Base-by-base conservation (phyloP, 2,797 vertebrate genomes). In the Craterocephalus amniculus region DNA sequence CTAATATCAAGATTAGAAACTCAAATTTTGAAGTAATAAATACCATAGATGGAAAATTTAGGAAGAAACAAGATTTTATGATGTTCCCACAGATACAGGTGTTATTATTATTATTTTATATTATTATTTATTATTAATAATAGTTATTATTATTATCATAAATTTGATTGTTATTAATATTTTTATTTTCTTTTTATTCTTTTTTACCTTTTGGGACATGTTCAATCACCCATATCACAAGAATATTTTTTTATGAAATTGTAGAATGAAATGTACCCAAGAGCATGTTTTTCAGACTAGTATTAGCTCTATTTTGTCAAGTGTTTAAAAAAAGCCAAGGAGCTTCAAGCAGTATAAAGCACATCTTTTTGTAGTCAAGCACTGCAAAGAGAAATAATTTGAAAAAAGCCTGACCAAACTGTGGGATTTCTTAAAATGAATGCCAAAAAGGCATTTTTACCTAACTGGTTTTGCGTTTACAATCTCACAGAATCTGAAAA, bases 111-210 rank as follows among this genome's bases (percentile, higher is more conserved):
- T 26, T 29, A 4, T 31, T 31, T 31, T 31, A n/a, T n/a, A n/a
- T n/a, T n/a, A n/a, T n/a, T n/a, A n/a, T n/a, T n/a, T n/a, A n/a
- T n/a, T n/a, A n/a, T n/a, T n/a, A n/a, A n/a, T n/a, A n/a, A n/a
- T n/a, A n/a, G n/a, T n/a, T n/a, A n/a, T n/a, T n/a, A n/a, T n/a
- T n/a, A n/a, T n/a, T n/a, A n/a, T n/a, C n/a, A n/a, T n/a, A n/a
- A n/a, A n/a, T n/a, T n/a, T n/a, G n/a, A n/a, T n/a, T 22, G 20
- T 29, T 22, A 57, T 38, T 72, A 68, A 38, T 6, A 24, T 26
- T 29, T 31, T 31, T 31, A 4, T 31, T 31, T 31, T 31, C 29
- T 5, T 31, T 31, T 31, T 31, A 4, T 31, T 31, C 6, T 31
- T 12, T 13, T 11, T 38, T 11, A 24, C 20, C 11, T 49, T 24